Evolutionary conservation across 2,888 invertebrate species (phyloP).

Genomic region (Drosophila meridiana): DNA sequence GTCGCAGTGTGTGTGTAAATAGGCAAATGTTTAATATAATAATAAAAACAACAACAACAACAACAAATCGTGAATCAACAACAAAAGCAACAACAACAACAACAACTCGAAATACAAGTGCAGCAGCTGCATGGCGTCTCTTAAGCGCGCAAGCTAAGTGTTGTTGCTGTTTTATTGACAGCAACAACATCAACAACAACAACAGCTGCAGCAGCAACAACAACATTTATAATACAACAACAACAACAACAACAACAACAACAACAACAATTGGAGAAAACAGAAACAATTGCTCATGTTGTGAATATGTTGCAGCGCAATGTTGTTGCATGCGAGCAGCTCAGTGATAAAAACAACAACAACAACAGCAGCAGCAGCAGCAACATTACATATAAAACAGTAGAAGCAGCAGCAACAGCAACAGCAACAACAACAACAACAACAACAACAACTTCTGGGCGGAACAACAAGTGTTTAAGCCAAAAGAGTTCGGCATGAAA

Average conservation of each 20-base stretch:
- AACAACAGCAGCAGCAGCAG: slow-evolving; percentile 24
- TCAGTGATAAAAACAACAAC: slow-evolving; percentile 57
- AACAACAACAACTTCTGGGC: slow-evolving; percentile 56
- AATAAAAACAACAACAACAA: slow-evolving; percentile 16
- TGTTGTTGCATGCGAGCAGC: slow-evolving; percentile 63
- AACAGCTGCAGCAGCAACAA: slow-evolving; percentile 19
- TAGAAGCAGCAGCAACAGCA: slow-evolving; percentile 40
- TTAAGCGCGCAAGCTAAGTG: slow-evolving; percentile 27
- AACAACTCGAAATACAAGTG: slow-evolving; percentile 35
- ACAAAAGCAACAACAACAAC: slow-evolving; percentile 17
- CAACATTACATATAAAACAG: slow-evolving; percentile 14
- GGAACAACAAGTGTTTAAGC: slow-evolving; percentile 79
- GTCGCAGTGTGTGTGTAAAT: slow-evolving; percentile 53
- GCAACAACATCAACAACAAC: slow-evolving; percentile 16
- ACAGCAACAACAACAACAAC: slow-evolving; percentile 39
- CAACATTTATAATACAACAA: slow-evolving; percentile 8
- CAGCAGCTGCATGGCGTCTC: slow-evolving; percentile 50
- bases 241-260: slow-evolving; percentile 15
- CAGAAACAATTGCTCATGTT: slow-evolving; percentile 36
- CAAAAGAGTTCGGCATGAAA: slow-evolving; percentile 85
- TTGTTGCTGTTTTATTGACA: slow-evolving; percentile 48
- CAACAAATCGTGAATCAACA: slow-evolving; percentile 3
- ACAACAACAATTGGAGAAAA: slow-evolving; percentile 1
- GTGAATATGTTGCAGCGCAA: slow-evolving; percentile 72
- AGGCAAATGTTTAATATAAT: slow-evolving; percentile 48